phyloP scores from a whole-genome alignment of 2,113 vertebrate genomes.

The Thryonomys swinderianus region DNA sequence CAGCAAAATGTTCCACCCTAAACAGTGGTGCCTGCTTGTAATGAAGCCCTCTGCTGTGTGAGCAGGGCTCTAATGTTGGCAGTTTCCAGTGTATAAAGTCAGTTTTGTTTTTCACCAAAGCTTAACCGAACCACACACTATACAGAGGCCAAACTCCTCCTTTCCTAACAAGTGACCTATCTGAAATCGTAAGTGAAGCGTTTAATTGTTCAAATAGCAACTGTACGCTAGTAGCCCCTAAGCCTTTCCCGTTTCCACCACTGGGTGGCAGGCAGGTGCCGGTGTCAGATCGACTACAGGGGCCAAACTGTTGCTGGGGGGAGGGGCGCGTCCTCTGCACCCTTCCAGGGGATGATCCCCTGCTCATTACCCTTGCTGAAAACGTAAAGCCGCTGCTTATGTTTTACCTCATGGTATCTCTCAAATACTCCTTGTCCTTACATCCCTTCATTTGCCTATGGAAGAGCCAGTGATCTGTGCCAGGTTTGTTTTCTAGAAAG shows the following conservation, averaged over 20 bases:
- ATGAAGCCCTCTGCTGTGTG: no score
- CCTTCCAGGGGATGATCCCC: neutral
- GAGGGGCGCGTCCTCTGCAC: neutral
- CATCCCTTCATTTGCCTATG: neutral
- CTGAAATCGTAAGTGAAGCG: constrained; percentile 19
- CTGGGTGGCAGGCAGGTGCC: constrained; percentile 64
- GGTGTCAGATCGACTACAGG: neutral
- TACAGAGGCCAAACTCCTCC: neutral
- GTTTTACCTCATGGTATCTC: neutral
- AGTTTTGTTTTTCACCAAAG: neutral
- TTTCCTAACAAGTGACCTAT: neutral
- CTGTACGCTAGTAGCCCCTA: neutral
- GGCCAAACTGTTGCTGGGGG: neutral
- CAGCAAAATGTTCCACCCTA: neutral
- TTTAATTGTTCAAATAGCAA: neutral
- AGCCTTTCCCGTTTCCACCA: constrained; percentile 29
- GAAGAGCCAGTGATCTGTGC: neutral
- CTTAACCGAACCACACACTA: neutral
- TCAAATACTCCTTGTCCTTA: neutral
- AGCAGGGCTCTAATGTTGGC: fast-evolving
- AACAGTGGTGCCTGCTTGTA: neutral
- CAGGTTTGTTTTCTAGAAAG: neutral
- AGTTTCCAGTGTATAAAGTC: neutral
- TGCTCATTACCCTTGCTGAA: neutral
- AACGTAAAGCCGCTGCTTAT: neutral